Base-by-base conservation (phyloP, 1,140 invertebrate genomes). In the Ectropis grisescens region DNA sequence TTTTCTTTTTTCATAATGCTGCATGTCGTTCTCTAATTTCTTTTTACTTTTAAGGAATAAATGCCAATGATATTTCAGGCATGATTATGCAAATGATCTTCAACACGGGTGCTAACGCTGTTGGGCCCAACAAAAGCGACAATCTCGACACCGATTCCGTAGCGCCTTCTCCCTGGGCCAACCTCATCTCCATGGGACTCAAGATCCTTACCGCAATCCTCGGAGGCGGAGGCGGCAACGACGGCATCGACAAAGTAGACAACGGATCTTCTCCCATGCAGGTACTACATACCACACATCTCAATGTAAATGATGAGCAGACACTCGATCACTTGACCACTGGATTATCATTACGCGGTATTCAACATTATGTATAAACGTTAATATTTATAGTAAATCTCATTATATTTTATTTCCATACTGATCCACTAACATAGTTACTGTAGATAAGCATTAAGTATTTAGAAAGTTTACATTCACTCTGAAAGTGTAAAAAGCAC, bases 221-320 rank as follows among this genome's bases (percentile, higher is more conserved):
- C 10, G 91, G 92, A 19, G 92, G 92, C 22, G 88, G 87, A 13
- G 84, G 86, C 1, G 87, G 86, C 5, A 86, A 84, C 48, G 92
- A 94, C 62, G 92, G 92, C 32, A 94, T 94, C 61, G 93, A 94
- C 68, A 95, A 94, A 78, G 91, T 94, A 19, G 93, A 94, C 79
- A 93, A 93, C 74, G 90, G 85, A 61, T 86, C 84, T 49, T 87
- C 89, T 2, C 92, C 92, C 19, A 93, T 94, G 90, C 92, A 94
- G 90, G 92, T 95, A 87, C 70, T 16, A 11, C 11, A 19, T 19
- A 22, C 19, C 22, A 6, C 8, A 6, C 9, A 29, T 2, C 13
- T 13, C 28, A 29, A 8, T 13, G 8, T 29, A 29, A 13, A 29
- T 10, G 9, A 29, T 33, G 37, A 33, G 36, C 23, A 40, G 25